Conservation (phyloP, 2,888 invertebrate genomes). For the Leptarthrus brevirostris region DNA sequence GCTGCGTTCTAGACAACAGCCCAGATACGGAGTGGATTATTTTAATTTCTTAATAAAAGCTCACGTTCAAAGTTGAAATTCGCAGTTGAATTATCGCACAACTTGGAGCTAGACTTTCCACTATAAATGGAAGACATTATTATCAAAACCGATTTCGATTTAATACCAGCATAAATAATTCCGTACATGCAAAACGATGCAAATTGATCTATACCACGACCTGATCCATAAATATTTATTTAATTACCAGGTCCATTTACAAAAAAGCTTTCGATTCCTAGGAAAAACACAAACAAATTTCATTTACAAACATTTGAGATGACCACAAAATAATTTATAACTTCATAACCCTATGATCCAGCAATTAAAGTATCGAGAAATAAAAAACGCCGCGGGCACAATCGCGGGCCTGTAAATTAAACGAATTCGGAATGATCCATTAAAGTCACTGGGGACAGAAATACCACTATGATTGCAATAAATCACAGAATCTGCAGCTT, state of each 20-base stretch:
- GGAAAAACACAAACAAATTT: slow-evolving; percentile 3
- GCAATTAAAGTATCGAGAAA: slow-evolving; percentile 10
- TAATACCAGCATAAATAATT: too few species aligned
- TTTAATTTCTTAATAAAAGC: too few species aligned
- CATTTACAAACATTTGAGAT: slow-evolving; percentile 23
- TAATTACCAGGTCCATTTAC: slow-evolving; percentile 1
- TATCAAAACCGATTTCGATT: too few species aligned
- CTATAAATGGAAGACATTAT: too few species aligned
- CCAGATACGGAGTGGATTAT: too few species aligned
- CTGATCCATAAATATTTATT: slow-evolving; percentile 4
- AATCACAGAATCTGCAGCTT: slow-evolving; percentile 30
- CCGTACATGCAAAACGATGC: not conserved
- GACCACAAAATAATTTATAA: slow-evolving; percentile 11
- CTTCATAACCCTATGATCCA: not conserved
- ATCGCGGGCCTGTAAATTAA: not conserved
- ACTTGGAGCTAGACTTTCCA: too few species aligned
- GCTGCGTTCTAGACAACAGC: too few species aligned
- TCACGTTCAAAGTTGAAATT: too few species aligned
- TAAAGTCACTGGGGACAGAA: slow-evolving; percentile 7
- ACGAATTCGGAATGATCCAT: slow-evolving; percentile 25
- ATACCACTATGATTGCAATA: slow-evolving; percentile 17
- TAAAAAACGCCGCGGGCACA: not conserved
- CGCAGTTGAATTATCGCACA: too few species aligned
- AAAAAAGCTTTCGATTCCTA: slow-evolving; percentile 6
- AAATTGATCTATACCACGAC: slow-evolving; percentile 26